A percentile compares a stretch with the other conserved stretches of the same genome.
phyloP scores from a whole-genome alignment of 2,888 invertebrate genomes.

The Phortica magna region DNA sequence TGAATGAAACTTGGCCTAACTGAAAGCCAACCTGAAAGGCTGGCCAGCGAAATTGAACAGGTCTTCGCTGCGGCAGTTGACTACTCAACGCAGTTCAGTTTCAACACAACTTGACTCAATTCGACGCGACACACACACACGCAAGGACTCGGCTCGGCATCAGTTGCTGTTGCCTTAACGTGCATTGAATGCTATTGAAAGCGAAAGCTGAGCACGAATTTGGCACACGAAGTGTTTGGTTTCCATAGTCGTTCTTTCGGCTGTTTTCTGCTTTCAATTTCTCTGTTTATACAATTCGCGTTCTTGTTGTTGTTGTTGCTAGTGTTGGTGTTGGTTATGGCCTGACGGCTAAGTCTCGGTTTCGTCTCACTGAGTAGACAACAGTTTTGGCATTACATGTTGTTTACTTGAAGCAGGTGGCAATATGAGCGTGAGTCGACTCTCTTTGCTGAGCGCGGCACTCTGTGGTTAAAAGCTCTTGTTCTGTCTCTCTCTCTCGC shows the following conservation, averaged over 20 bases:
- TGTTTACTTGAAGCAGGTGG: slow-evolving; percentile 24
- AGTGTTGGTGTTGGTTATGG: slow-evolving; percentile 17
- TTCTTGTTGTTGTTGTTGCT: background rate
- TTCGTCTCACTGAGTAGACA: background rate
- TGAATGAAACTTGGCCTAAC: slow-evolving; percentile 52
- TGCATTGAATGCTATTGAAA: slow-evolving; percentile 40
- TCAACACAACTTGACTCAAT: background rate
- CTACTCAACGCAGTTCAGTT: background rate
- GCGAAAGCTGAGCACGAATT: slow-evolving; percentile 28
- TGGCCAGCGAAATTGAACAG: slow-evolving; percentile 62
- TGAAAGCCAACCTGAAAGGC: slow-evolving; percentile 56
- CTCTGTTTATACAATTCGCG: slow-evolving; percentile 18
- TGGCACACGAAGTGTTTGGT: slow-evolving; percentile 16
- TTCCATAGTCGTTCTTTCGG: background rate
- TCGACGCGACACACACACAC: background rate
- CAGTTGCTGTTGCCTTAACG: slow-evolving; percentile 13
- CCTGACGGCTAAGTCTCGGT: background rate
- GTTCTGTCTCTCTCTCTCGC: slow-evolving; percentile 10
- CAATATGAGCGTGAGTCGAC: slow-evolving; percentile 43
- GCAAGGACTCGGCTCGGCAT: slow-evolving; percentile 47
- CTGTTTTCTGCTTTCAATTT: slow-evolving; percentile 15
- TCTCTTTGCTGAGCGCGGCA: slow-evolving; percentile 42
- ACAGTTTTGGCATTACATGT: background rate
- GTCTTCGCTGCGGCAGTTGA: slow-evolving; percentile 38
- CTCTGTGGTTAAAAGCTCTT: slow-evolving; percentile 30